Percentiles rank a stretch among this genome's conserved stretches.
Conservation (phyloP, 1,140 invertebrate genomes). For the Arctopsyche grandis region DNA sequence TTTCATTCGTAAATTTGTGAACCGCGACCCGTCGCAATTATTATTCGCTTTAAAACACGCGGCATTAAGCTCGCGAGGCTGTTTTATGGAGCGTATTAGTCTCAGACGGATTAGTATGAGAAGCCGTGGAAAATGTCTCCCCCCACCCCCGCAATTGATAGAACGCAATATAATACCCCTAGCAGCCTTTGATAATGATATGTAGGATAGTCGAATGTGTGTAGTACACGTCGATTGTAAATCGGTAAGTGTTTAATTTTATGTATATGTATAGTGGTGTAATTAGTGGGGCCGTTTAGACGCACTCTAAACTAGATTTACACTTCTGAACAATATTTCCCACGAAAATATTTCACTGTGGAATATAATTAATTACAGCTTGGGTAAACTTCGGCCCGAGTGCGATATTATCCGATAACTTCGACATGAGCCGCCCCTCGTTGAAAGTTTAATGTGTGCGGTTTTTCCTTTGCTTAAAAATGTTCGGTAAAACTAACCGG, state of each 20-base stretch:
- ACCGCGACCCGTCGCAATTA: not conserved
- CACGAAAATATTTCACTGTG: slow-evolving; percentile 24
- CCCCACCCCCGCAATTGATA: too few relatives aligned
- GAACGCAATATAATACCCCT: not conserved
- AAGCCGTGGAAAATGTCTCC: not conserved
- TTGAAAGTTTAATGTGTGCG: slow-evolving; percentile 19
- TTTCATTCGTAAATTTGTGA: not conserved
- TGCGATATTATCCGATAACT: slow-evolving; percentile 24
- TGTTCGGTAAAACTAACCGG: not conserved
- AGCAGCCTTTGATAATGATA: not conserved
- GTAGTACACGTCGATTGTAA: not conserved
- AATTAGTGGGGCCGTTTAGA: not conserved
- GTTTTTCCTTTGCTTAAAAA: slow-evolving; percentile 7
- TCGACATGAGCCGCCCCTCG: not conserved
- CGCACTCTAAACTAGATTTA: slow-evolving; percentile 1
- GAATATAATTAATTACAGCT: slow-evolving; percentile 14
- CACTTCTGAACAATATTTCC: slow-evolving; percentile 1
- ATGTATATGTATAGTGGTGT: slow-evolving; percentile 2
- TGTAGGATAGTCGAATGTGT: not conserved
- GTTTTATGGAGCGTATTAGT: not conserved
- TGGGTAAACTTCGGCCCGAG: not conserved
- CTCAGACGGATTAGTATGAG: slow-evolving; percentile 6
- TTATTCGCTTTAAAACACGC: slow-evolving; percentile 11
- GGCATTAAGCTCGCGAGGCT: slow-evolving; percentile 9
- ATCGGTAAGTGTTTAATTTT: too few relatives aligned